phyloP scores from a whole-genome alignment of 2,888 invertebrate species.

The Eupithecia dodoneata region DNA sequence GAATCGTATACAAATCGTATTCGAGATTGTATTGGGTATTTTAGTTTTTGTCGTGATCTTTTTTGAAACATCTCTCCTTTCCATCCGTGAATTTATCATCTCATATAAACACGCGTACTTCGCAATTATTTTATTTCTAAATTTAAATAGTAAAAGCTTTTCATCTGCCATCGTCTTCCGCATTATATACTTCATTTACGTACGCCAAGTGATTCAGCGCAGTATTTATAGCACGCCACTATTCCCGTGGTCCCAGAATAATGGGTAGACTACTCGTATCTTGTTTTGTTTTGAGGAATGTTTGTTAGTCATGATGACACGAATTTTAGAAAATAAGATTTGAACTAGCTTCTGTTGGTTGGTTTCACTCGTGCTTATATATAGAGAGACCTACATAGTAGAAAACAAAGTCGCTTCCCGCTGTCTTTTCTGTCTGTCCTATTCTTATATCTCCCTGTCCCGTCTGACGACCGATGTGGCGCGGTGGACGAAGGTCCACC shows the following conservation, averaged over 20 bases:
- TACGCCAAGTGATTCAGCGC: slow-evolving; percentile 55
- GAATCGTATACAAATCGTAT: neutral
- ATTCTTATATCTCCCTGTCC: too few relatives aligned
- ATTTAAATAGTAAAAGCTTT: slow-evolving; percentile 68
- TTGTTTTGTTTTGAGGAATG: slow-evolving; percentile 22
- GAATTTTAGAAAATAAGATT: neutral
- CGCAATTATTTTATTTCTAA: slow-evolving; percentile 33
- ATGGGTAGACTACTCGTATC: slow-evolving; percentile 6
- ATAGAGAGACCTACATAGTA: too few relatives aligned
- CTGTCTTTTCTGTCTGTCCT: too few relatives aligned
- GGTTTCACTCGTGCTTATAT: neutral
- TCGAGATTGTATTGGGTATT: neutral
- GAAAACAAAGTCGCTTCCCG: too few relatives aligned
- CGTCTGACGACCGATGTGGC: too few relatives aligned
- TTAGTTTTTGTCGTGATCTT: neutral
- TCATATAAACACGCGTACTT: neutral
- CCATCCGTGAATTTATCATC: neutral
- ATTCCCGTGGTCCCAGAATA: slow-evolving; percentile 55
- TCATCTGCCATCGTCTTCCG: slow-evolving; percentile 62
- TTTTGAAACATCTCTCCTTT: neutral
- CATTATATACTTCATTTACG: slow-evolving; percentile 41
- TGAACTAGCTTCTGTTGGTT: neutral
- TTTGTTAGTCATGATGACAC: neutral
- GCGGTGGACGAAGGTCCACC: too few relatives aligned
- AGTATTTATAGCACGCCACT: slow-evolving; percentile 67